phyloP scores from a whole-genome alignment of 2,113 vertebrate species.

The Synchiropus splendidus region DNA sequence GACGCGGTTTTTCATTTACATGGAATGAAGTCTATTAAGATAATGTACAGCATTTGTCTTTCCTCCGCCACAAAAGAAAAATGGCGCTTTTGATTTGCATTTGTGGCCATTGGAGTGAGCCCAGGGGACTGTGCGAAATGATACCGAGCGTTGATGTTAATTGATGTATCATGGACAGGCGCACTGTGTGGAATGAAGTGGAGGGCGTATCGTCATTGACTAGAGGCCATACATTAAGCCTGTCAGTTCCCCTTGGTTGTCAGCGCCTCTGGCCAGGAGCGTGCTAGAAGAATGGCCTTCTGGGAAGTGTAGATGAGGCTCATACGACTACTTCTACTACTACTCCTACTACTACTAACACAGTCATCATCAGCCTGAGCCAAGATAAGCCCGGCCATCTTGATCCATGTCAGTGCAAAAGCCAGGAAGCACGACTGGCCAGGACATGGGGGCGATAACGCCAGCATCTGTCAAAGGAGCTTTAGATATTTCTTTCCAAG shows the following conservation, averaged over 20 bases:
- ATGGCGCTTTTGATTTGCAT: too few species aligned
- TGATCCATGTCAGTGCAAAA: too few species aligned
- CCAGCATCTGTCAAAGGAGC: constrained; percentile 55
- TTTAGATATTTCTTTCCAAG: constrained; percentile 63
- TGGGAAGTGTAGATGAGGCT: constrained; percentile 30
- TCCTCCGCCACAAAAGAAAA: too few species aligned
- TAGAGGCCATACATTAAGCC: constrained; percentile 45
- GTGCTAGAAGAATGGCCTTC: constrained; percentile 44
- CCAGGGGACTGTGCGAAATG: too few species aligned
- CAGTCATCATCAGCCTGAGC: constrained; percentile 30
- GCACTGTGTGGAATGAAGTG: constrained; percentile 37
- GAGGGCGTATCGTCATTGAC: constrained; percentile 52
- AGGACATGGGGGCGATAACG: constrained; percentile 53
- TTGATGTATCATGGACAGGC: constrained; percentile 42
- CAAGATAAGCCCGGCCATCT: constrained; percentile 44
- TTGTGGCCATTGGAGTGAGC: too few species aligned
- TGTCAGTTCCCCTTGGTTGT: constrained; percentile 50
- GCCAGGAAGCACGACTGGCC: constrained; percentile 15
- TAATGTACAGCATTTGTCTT: too few species aligned
- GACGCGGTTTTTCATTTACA: too few species aligned
- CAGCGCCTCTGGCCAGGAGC: constrained; percentile 38
- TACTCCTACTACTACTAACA: too few species aligned
- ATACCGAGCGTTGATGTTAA: too few species aligned
- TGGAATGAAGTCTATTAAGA: too few species aligned
- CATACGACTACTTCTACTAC: constrained; percentile 42